phyloP scores from a whole-genome alignment of 2,797 vertebrate species.

The Otolemur crassicaudatus region DNA sequence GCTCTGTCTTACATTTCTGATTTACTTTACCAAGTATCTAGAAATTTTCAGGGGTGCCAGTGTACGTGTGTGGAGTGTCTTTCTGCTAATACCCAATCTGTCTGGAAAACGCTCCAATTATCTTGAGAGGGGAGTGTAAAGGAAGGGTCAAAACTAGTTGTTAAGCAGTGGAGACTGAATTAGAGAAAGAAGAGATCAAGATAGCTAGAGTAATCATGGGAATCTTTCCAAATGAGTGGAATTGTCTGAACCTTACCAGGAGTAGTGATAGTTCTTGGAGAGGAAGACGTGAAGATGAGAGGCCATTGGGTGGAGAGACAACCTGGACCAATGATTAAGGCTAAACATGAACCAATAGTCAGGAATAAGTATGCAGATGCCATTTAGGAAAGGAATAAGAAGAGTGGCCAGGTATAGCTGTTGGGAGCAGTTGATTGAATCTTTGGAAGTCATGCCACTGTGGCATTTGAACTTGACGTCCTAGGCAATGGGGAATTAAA shows the following conservation, averaged over 20 bases:
- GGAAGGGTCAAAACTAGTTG: background rate
- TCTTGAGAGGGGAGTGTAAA: background rate
- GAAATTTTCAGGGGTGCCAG: background rate
- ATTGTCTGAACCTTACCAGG: background rate
- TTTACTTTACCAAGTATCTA: conserved; percentile 28
- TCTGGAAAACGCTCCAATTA: background rate
- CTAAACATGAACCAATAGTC: background rate
- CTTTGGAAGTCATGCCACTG: background rate
- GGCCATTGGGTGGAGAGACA: background rate
- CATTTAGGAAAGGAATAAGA: background rate
- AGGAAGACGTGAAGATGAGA: background rate
- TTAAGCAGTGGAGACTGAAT: background rate
- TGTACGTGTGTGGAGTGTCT: background rate
- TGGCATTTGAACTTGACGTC: background rate
- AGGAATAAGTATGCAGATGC: background rate
- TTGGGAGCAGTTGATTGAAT: background rate
- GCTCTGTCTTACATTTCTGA: conserved; percentile 10
- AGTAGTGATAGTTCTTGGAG: background rate
- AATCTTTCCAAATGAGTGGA: background rate
- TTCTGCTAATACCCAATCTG: background rate
- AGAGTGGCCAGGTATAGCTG: background rate
- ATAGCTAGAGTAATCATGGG: background rate
- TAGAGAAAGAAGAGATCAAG: background rate
- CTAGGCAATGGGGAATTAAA: background rate
- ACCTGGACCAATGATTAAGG: background rate